Base-by-base conservation (phyloP, 2,113 vertebrate species). In the Bostrychus sinensis region DNA sequence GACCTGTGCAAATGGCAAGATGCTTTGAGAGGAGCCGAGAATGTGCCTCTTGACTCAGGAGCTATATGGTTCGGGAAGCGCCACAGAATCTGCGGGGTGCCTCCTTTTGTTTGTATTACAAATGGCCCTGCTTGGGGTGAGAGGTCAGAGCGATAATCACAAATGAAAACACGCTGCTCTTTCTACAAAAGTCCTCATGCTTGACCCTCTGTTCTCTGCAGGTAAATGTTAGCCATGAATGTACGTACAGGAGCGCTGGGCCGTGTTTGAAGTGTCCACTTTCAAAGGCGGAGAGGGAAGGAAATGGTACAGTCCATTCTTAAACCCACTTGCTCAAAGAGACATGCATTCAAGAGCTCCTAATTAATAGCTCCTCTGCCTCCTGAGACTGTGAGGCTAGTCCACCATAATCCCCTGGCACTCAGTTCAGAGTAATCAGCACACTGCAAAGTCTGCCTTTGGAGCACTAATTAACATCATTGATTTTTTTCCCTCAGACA, bases 131-230 rank as follows among this genome's bases (percentile, higher is more conserved):
- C 55, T 41, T 22, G 19, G 70, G 86, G 85, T 84, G 59, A 86
- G 58, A 74, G 89, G 88, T 86, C 82, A 88, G 78, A 87, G 87
- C 62, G 85, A 91, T 90, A 92, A 90, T 91, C 78, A 75, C 84
- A 78, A 70, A 64, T 67, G 62, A 86, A 92, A 91, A 90, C 86
- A 88, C 69, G 38, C 22, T 55, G 59, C 83, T 81, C 70, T 58
- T 82, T 65, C 66, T 10, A n/a, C 62, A 78, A 77, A 65, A 9
- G 56, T 41, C 55, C 62, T 81, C 63, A 46, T 19, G 76, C 68
- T 82, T 77, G 72, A 84, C 83, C 83, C 63, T 11, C 66, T 38
- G 55, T 72, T 75, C 55, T 70, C 76, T 46, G 41, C 84, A 81
- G 81, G 84, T 89, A 84, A 86, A 84, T 71, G 81, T 87, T 85